Percentiles rank a stretch among this genome's conserved stretches.
phyloP scores from a whole-genome alignment of 1,140 invertebrate genomes.

The Drosophila murphyi region DNA sequence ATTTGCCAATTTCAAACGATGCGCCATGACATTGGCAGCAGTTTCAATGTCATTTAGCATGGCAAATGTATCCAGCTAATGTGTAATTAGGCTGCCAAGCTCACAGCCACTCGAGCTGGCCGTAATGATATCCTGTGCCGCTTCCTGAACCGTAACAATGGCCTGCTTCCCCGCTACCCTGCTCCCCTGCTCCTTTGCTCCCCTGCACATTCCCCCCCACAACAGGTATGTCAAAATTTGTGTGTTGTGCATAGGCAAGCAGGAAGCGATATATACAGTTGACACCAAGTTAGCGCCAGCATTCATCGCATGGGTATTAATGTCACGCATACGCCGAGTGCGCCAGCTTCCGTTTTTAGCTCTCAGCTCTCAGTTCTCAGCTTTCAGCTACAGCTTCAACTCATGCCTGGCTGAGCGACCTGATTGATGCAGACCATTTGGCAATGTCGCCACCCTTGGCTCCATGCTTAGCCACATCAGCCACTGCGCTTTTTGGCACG shows the following conservation, averaged over 20 bases:
- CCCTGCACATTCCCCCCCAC: not conserved
- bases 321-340: conserved; percentile 57
- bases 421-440: conserved; percentile 60
- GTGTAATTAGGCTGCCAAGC: conserved; percentile 38
- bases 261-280: not conserved
- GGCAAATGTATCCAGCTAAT: conserved; percentile 36
- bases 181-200: too few species aligned
- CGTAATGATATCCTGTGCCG: conserved; percentile 44
- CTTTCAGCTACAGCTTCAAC: not conserved
- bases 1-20: conserved; percentile 4
- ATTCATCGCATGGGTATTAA: conserved; percentile 35
- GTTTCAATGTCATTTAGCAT: conserved; percentile 29
- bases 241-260: not conserved
- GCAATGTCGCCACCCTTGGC: conserved; percentile 17
- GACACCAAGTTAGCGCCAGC: not conserved
- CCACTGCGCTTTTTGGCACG: conserved; percentile 4
- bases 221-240: conserved; percentile 1
- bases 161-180: too few species aligned
- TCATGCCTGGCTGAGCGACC: not conserved
- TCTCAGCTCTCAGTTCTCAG: too few species aligned
- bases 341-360: not conserved
- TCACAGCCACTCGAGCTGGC: conserved; percentile 24
- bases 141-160: conserved; percentile 35
- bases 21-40: conserved; percentile 29
- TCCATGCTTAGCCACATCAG: not conserved